Conservation (phyloP, 2,888 invertebrate genomes). For the Trichopoda pennipes region DNA sequence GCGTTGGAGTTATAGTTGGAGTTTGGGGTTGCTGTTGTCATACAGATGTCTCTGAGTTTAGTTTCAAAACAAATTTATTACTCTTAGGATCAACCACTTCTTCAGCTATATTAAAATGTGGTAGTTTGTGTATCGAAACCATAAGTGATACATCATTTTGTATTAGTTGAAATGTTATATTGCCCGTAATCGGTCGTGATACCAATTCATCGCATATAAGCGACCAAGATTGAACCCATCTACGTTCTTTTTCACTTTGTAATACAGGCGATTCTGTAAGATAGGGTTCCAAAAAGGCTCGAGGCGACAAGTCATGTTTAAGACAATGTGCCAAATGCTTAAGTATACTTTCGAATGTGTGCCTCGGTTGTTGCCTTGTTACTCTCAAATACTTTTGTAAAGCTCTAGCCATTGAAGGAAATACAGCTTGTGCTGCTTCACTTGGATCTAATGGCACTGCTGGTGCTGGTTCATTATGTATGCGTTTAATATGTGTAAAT, state of each 20-base stretch:
- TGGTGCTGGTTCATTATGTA: constrained; percentile 87
- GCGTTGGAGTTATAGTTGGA: constrained; percentile 75
- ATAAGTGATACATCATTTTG: constrained; percentile 96
- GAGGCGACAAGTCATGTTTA: constrained; percentile 95
- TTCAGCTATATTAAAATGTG: constrained; percentile 96
- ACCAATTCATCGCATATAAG: constrained; percentile 95
- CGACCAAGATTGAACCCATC: constrained; percentile 96
- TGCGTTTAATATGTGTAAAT: constrained; percentile 96
- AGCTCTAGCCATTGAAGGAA: constrained; percentile 97
- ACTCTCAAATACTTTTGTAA: constrained; percentile 97
- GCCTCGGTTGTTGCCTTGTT: constrained; percentile 97
- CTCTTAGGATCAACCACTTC: constrained; percentile 98
- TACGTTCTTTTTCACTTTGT: constrained; percentile 90
- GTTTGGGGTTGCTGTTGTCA: constrained; percentile 83
- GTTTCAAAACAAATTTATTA: constrained; percentile 95
- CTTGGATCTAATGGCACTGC: constrained; percentile 94
- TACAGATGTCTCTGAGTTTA: constrained; percentile 98
- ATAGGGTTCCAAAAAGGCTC: constrained; percentile 97
- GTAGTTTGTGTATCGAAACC: constrained; percentile 91
- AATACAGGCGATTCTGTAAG: constrained; percentile 91
- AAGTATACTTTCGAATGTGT: constrained; percentile 96
- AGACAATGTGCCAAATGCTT: constrained; percentile 95
- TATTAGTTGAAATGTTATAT: constrained; percentile 93
- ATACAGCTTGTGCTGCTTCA: constrained; percentile 98
- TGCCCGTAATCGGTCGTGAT: constrained; percentile 91